Base-by-base conservation (phyloP, 2,797 vertebrate species). In the Novumbra hubbsi region DNA sequence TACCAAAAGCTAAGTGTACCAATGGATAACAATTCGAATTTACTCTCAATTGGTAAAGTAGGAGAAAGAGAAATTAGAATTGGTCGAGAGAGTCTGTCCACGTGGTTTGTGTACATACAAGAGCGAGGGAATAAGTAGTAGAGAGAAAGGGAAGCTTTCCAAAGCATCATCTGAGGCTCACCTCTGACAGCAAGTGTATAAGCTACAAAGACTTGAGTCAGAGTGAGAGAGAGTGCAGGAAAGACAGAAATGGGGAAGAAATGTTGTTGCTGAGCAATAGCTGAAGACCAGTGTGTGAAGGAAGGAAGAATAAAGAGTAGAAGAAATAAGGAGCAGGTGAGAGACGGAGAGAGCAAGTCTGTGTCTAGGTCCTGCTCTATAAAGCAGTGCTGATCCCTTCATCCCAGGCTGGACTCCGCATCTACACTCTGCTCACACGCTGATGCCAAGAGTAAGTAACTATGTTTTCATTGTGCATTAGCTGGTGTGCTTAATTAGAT, bases 391-490 rank as follows among this genome's bases (percentile, higher is more conserved):
- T 73, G 62, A 79, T 76, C 41, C 78, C 73, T 80, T 80, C 66
- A 79, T 83, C 73, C 49, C 48, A 19, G 63, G 38, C 62, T 71
- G 38, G 70, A 75, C 73, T 38, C 38, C 57, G 55, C 57, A 27
- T 48, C 71, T 72, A 49, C 32, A 45, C 71, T 34, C 2, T 9
- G 52, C 52, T 55, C 34, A 38, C 52, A 55, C 52, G 83, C 82
- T 84, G 83, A 76, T 80, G 75, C 84, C 81, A 84, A 34, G 4
- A 84, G 74, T 81, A 82, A 91, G 85, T 73, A 60, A 83, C 75
- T 87, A 79, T 87, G 83, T 87, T 86, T 88, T 88, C 84, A 83
- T 82, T 87, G 84, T 87, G 80, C 87, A 91, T 91, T 90, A 90
- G 85, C 86, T 75, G 81, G 82, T 86, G 49, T 64, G 73, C 84